Evolutionary conservation across 2,797 vertebrate species (phyloP), one percentile per base, ranked within the genome.

Genomic region (Bovichtus diacanthus): DNA sequence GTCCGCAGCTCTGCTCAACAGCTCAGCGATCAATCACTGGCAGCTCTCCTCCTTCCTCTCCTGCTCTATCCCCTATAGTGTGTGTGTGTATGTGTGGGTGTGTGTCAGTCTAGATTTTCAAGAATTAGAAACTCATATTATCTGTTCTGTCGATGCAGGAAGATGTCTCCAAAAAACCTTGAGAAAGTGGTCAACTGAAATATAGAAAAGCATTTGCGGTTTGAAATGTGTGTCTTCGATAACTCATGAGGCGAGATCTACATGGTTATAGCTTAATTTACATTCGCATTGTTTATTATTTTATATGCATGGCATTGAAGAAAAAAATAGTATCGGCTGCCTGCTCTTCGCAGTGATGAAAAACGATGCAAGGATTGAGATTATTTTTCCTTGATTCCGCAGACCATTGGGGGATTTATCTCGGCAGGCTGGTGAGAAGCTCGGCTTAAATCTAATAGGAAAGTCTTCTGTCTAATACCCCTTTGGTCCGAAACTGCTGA

Each of bases 21-120:
- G 87, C 89, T 86, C 82, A 80, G 82, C 79, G 79, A 93, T 93
- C 90, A 93, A 92, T 94, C 93, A 91, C 89, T 73, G 82, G 90
- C 83, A 88, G 87, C 83, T 85, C 82, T 88, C 78, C 76, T 83
- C 70, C 86, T 86, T 79, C 80, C 78, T 77, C 70, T 73, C 34
- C 67, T 68, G 55, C 67, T 87, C 68, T 67, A 82, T 86, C 82
- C 84, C 83, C 82, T 54, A 55, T 65, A 78, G 53, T 77, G 56
- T 27, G n/a, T n/a, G n/a, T n/a, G n/a, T n/a, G n/a, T n/a, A n/a
- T n/a, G n/a, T n/a, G n/a, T n/a, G n/a, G n/a, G 58, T 29, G 80
- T 85, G 83, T 93, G 84, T 92, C 91, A 90, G 81, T 62, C 75
- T 77, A 87, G 84, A 83, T 86, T 87, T 83, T 85, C 77, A 76